Base-by-base conservation (phyloP, 2,888 invertebrate genomes). In the Boloria euphrosyne region DNA sequence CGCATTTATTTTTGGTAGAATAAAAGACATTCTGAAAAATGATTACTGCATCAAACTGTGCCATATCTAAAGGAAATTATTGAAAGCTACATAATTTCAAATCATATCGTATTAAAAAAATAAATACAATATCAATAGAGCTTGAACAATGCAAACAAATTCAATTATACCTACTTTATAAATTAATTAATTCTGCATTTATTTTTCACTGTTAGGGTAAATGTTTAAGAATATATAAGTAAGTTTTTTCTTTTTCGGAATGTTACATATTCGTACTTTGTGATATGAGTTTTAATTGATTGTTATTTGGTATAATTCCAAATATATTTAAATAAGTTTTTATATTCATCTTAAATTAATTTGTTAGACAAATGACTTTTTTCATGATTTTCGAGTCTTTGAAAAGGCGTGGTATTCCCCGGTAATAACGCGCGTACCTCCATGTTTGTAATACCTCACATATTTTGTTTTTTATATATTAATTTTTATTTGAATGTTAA, bases 401-500 rank as follows among this genome's bases (percentile, higher is more conserved):
- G 50, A 62, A 71, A 70, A 38, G 27, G 58, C 73, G 76, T 75
- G 74, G 77, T 76, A 71, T 73, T 76, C 78, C 75, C 77, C 77
- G 73, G 76, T 75, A 76, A 70, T 50, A 80, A 81, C 80, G 80
- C 80, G 79, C 82, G 80, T 88, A 89, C 88, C 89, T 90, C 89
- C 83, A 81, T 78, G 75, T 83, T 81, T 72, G 77, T 87, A 87
- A 80, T 90, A 90, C 90, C 90, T 90, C 90, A 90, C 78, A 81
- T 85, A 86, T 88, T 86, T 86, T 89, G 87, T 89, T 88, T 86
- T 90, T 85, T 89, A 87, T 82, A 78, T 78, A 78, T 76, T 87
- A 86, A 83, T 89, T 86, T 88, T 89, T 86, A 89, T 90, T 84
- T 81, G 81, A 84, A 83, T 84, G 89, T 89, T 89, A 86, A 78